A percentile compares a stretch with the other conserved stretches of the same genome.
Evolutionary conservation across 2,888 invertebrate species (phyloP).

Genomic region (Cosmia trapezina): DNA sequence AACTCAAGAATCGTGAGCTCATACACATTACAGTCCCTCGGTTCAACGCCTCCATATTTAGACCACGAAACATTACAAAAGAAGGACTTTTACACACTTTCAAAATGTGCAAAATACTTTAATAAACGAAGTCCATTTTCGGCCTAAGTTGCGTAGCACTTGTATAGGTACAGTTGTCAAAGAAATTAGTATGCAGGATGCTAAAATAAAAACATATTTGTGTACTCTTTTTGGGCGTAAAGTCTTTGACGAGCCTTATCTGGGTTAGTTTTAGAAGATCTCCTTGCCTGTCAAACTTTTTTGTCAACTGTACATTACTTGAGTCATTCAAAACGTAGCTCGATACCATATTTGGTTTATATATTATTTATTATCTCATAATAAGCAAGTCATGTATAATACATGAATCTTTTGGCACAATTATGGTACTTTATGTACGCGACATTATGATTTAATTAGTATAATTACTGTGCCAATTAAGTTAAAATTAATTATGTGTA

Average conservation of each 20-base stretch:
- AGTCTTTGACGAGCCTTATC: not conserved
- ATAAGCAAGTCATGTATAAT: constrained; percentile 29
- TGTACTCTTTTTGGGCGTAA: not conserved
- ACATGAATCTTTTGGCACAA: constrained; percentile 30
- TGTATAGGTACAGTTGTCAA: constrained; percentile 1
- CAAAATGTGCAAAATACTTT: constrained; percentile 68
- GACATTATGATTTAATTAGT: constrained; percentile 19
- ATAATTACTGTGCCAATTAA: constrained; percentile 15
- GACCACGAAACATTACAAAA: constrained; percentile 63
- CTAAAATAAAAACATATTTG: not conserved
- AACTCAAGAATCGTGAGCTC: constrained; percentile 7
- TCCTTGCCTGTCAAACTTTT: not conserved
- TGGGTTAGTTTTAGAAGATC: too few species aligned
- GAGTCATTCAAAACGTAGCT: constrained; percentile 50
- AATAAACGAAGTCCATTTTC: constrained; percentile 67
- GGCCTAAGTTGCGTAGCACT: constrained; percentile 60
- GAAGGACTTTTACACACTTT: constrained; percentile 64
- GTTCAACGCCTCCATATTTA: constrained; percentile 40
- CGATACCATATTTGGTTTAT: constrained; percentile 42
- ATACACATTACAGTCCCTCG: not conserved
- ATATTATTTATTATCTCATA: too few species aligned
- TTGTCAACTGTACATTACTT: constrained; percentile 3
- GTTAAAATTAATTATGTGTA: not conserved
- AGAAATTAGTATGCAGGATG: not conserved
- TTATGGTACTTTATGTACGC: constrained; percentile 25